Evolutionary conservation across 2,113 vertebrate genomes (phyloP).

Genomic region (Macrotus californicus): DNA sequence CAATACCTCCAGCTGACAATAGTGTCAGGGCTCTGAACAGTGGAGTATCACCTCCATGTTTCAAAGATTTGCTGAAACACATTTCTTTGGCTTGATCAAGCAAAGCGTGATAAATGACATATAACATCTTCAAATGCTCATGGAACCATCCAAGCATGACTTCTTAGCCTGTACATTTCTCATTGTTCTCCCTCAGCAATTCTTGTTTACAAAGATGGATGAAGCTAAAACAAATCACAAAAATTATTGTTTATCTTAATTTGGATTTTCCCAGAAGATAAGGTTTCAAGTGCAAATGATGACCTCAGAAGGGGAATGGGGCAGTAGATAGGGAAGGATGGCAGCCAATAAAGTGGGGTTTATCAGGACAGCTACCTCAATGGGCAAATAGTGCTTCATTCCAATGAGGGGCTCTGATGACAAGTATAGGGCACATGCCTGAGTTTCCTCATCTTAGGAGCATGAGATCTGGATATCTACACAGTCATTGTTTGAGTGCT

Average conservation of each 20-base stretch:
- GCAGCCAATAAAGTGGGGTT: not conserved
- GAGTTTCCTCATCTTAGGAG: not conserved
- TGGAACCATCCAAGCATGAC: not conserved
- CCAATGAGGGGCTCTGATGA: not conserved
- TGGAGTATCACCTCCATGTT: not conserved
- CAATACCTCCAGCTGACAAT: not conserved
- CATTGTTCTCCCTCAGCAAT: not conserved
- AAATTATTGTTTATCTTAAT: conserved; percentile 24
- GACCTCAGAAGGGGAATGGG: not conserved
- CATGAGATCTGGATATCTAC: not conserved
- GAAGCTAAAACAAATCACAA: conserved; percentile 30
- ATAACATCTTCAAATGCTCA: not conserved
- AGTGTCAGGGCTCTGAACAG: not conserved
- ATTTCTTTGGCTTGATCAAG: not conserved
- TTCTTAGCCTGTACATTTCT: not conserved
- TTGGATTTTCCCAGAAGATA: not conserved
- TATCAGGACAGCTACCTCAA: not conserved
- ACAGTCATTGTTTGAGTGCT: not conserved
- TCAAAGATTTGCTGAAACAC: conserved; percentile 21
- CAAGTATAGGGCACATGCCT: not conserved
- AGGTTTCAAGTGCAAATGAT: not conserved
- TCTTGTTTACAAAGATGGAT: conserved; percentile 35
- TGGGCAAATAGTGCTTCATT: not conserved
- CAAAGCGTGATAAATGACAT: not conserved
- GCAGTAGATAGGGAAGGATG: not conserved